Evolutionary conservation across 2,113 vertebrate species (phyloP), one percentile per base, ranked within the genome.

Genomic region (Pachyramphus minor): DNA sequence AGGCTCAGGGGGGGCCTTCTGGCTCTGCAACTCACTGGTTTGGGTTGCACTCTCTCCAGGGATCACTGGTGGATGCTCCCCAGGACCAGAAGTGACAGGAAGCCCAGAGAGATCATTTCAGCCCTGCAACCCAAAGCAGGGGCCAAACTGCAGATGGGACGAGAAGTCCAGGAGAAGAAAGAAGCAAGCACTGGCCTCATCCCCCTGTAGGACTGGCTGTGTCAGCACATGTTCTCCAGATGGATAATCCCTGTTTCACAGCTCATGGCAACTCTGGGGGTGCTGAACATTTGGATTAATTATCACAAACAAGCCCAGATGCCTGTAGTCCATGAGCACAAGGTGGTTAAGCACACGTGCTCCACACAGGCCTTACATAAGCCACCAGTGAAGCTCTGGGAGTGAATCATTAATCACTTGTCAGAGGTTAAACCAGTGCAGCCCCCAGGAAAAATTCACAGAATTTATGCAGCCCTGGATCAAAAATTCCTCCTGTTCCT

Each of bases 351-450:
- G 42, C 23, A 88, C 56, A 78, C 6, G 8, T 2, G 39, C 33
- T 33, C 71, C 49, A 59, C 71, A 31, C 50, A 28, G 53, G 30
- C 13, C 89, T 68, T 47, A 35, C 63, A 74, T 35, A 28, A 66
- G 67, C 6, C 74, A 59, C 2, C 67, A 47, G 75, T 25, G 69
- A 53, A 86, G 50, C 55, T 22, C 37, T 20, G 45, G 14, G 2
- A 86, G 42, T 31, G 72, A n/a, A 55, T 75, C 96, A 93, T 97
- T 87, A 44, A 93, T 93, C 93, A 89, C 87, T 41, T 16, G 64
- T n/a, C 42, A n/a, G 91, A 84, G 77, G 62, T 87, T 84, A 91
- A 81, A 87, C 74, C 20, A 20, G 23, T 9, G 68, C 30, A 86
- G 53, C 37, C 56, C 53, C 69, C 56, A 71, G 75, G 76, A 83